Base-by-base conservation (phyloP, 2,113 vertebrate species). In the Aythya baeri region DNA sequence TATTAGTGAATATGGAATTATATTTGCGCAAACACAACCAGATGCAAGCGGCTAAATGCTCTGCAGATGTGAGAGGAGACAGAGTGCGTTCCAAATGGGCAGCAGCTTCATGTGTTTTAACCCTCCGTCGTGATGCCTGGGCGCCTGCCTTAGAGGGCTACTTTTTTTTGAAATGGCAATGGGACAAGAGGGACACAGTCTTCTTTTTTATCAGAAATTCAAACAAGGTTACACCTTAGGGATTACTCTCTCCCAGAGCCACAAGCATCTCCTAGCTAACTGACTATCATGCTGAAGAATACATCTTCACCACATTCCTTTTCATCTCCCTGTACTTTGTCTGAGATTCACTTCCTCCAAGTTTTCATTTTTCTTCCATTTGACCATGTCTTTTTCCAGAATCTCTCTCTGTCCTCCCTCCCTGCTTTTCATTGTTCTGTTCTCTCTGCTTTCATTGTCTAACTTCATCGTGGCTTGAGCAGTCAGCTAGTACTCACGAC, bases 1-100 rank as follows among this genome's bases (percentile, higher is more conserved):
- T 98, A 98, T 98, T 99, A 98, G 99, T 98, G 99, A 99, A 99
- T 99, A 99, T 99, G 98, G 98, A 99, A 98, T 98, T 98, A 99
- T 99, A 98, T 99, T 98, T 99, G 98, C 98, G 96, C 98, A 99
- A 99, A 99, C 98, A 98, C 98, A 99, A 99, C 99, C 99, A 99
- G 99, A 99, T 99, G 99, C 98, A 98, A 95, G 98, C 97, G 95
- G 97, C 98, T 97, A 98, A 99, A 99, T 98, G 97, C 98, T 97
- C 98, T 98, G 98, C 99, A 99, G 99, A 99, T 99, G 99, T 97
- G 97, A 94, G 89, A 93, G 87, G 94, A 97, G 96, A 89, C 88
- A 5, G 94, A 82, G 83, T 86, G 96, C 82, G 97, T 55, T 98
- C 96, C 97, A 97, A 97, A 97, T 67, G 94, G 98, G 97, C 97